Conservation (phyloP, 2,888 invertebrate genomes). For the Drosophila emarginata region DNA sequence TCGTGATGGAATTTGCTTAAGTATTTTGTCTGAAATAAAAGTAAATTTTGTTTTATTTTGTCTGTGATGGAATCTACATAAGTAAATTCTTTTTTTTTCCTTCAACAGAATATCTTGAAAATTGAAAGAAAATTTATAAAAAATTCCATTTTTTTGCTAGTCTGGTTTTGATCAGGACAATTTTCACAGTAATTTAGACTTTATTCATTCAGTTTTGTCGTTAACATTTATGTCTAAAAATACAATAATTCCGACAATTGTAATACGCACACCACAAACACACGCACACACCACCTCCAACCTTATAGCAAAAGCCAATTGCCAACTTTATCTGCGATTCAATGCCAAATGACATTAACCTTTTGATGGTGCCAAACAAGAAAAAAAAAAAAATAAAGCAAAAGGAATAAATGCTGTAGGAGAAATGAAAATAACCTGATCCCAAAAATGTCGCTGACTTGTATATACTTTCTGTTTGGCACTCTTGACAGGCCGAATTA, state of each 20-base stretch:
- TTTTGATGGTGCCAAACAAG: constrained; percentile 3
- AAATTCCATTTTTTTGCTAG: not conserved
- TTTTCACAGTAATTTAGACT: constrained; percentile 4
- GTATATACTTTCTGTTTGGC: constrained; percentile 20
- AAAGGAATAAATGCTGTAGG: not conserved
- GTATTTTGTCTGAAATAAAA: too few relatives aligned
- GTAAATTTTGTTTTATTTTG: too few relatives aligned
- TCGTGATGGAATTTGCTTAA: too few relatives aligned
- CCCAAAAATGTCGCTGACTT: constrained; percentile 29
- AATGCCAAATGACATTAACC: constrained; percentile 28
- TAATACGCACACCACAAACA: constrained; percentile 1
- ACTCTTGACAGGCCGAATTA: constrained; percentile 55
- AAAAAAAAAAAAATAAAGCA: not conserved
- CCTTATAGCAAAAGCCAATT: not conserved
- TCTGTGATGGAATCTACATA: too few relatives aligned
- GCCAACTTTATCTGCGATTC: not conserved
- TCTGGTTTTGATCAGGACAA: not conserved
- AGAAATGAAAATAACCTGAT: constrained; percentile 19
- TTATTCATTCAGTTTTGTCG: not conserved
- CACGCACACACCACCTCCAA: not conserved
- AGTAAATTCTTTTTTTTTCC: too few relatives aligned
- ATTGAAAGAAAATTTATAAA: not conserved
- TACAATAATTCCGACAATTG: constrained; percentile 8
- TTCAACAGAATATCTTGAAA: not conserved
- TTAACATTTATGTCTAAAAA: constrained; percentile 9